These are phyloP conservation scores for Anableps anableps DNA, from an alignment of 2,797 vertebrate species.

Conservation along the genomic window DNA sequence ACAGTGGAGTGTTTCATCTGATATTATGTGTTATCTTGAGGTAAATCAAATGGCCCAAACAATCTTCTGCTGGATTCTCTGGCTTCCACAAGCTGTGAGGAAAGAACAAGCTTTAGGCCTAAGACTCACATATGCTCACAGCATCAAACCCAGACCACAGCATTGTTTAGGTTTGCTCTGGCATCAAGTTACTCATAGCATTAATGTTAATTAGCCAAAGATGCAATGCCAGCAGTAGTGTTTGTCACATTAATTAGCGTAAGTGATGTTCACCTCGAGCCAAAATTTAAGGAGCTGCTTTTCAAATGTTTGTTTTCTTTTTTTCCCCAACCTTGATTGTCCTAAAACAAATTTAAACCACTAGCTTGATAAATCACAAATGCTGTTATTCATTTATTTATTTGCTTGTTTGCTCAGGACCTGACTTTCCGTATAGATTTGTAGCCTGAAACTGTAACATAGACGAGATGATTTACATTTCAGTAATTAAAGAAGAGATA, in stretches of 20 bases:
- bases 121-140: neutral
- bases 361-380: neutral
- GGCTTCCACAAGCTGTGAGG: neutral
- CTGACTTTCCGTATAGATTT: neutral
- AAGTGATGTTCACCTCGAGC: neutral
- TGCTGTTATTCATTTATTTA: neutral
- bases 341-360: neutral
- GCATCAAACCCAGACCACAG: neutral
- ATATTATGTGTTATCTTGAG: neutral
- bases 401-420: neutral
- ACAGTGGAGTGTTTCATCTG: neutral
- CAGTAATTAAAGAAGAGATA: constrained; percentile 4
- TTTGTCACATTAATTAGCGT: constrained; percentile 6
- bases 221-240: constrained; percentile 2
- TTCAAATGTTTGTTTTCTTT: neutral
- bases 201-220: constrained; percentile 13
- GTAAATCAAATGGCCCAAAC: neutral
- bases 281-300: neutral
- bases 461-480: neutral
- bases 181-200: constrained; percentile 12
- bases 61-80: neutral
- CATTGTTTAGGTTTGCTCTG: neutral
- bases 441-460: neutral
- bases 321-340: neutral
- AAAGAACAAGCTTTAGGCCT: neutral